phyloP scores from a whole-genome alignment of 2,888 invertebrate species.

The Megalurothrips usitatus region DNA sequence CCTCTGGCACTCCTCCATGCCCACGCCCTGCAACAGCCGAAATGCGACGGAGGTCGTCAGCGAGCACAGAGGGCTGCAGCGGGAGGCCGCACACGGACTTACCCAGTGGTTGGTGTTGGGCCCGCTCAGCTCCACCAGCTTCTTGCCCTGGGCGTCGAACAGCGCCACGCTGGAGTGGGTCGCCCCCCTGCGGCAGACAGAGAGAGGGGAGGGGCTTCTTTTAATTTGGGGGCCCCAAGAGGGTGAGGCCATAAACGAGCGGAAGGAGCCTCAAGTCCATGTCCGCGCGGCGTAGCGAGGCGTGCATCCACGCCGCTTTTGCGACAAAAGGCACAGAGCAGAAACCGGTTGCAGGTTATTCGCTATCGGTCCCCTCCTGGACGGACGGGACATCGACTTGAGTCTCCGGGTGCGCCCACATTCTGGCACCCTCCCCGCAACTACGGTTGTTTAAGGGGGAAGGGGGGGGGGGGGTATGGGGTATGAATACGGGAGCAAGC shows the following conservation, averaged over 20 bases:
- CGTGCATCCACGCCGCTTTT: not conserved
- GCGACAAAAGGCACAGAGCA: not conserved
- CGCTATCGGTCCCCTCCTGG: no score
- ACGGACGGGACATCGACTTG: no score
- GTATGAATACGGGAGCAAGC: no score
- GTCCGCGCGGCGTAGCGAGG: not conserved
- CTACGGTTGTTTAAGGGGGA: no score
- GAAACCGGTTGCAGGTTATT: no score
- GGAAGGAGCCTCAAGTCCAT: not conserved
- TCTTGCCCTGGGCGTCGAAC: constrained; percentile 64
- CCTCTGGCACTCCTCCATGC: constrained; percentile 70
- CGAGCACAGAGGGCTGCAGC: no score
- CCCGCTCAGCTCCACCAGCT: constrained; percentile 62
- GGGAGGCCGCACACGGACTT: constrained; percentile 35
- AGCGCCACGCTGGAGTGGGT: constrained; percentile 78
- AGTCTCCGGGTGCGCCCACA: no score
- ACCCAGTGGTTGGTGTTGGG: constrained; percentile 79
- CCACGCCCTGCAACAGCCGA: constrained; percentile 52
- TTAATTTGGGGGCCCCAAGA: not conserved
- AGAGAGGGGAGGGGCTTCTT: not conserved
- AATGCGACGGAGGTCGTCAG: not conserved
- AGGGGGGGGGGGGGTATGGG: no score
- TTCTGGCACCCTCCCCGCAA: no score
- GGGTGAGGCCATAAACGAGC: not conserved
- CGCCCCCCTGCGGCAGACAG: constrained; percentile 63